Base-by-base conservation (phyloP, 92 coral and sea anemone genomes). In the Anthopleura xanthogrammica region DNA sequence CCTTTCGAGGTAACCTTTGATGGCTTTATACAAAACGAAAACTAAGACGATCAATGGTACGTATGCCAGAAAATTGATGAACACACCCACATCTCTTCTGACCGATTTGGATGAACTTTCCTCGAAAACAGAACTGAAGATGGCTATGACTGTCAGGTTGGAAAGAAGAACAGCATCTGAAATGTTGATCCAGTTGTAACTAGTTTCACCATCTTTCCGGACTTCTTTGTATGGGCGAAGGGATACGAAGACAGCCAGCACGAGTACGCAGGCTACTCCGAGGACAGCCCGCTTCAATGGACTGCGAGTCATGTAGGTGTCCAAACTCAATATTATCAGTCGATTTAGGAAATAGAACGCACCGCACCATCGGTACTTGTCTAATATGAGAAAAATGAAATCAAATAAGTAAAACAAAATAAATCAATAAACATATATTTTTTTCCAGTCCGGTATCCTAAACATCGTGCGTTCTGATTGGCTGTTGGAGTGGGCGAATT, bases 341-440 rank as follows among this genome's bases (percentile, higher is more conserved):
- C 93, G 90, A 55, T 83, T 66, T 16, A 90, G 77, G 80, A 95
- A 95, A 88, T 95, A 95, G 65, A 95, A 95, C 12, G 98, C 98
- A 19, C 95, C 93, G 81, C 91, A 95, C 98, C 97, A 93, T 22
- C 95, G 95, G 80, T 86, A 95, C 66, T 88, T 76, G 68, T 95
- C 97, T 83, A 48, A 7, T 75, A 40, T 46, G 50, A 46, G 7
- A 46, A 46, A 46, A 46, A 46, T 46, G 6, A 46, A 46, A 46
- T 46, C 50, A 46, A 46, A 5, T 46, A 0, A 46, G 50, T 29
- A 29, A 29, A n/a, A n/a, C n/a, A n/a, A n/a, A n/a, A n/a, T n/a
- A n/a, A n/a, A n/a, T n/a, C n/a, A n/a, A n/a, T n/a, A n/a, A n/a
- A n/a, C n/a, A n/a, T n/a, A n/a, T n/a, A n/a, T n/a, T n/a, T n/a